Conservation (phyloP, 2,113 vertebrate genomes). For the Chunga burmeisteri region DNA sequence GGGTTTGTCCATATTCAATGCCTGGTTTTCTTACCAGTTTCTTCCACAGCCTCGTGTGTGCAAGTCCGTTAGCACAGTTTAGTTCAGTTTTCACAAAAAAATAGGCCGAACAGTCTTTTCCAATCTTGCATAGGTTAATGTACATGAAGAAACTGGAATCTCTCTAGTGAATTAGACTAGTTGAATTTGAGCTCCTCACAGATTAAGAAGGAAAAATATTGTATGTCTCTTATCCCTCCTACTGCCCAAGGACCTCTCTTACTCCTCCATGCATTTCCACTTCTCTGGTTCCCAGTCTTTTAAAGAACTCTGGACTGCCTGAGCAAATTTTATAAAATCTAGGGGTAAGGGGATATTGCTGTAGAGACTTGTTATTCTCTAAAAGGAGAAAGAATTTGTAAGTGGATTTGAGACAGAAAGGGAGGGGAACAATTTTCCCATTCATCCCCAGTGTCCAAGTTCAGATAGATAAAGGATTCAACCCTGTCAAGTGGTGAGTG, state of each 20-base stretch:
- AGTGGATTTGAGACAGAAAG: neutral
- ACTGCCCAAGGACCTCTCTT: neutral
- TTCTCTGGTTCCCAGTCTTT: neutral
- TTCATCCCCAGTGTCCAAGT: neutral
- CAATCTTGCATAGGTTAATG: neutral
- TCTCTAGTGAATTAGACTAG: neutral
- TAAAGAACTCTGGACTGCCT: neutral
- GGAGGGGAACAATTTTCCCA: neutral
- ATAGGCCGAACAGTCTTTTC: neutral
- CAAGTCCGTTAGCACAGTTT: neutral
- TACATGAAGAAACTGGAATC: neutral
- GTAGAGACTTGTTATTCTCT: neutral
- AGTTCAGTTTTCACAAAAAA: neutral
- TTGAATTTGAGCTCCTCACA: neutral
- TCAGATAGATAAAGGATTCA: conserved; percentile 6
- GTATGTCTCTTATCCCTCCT: neutral
- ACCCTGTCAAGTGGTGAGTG: neutral
- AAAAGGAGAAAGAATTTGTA: neutral
- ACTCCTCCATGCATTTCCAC: neutral
- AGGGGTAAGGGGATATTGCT: neutral
- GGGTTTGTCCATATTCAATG: neutral
- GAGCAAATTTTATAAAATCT: neutral
- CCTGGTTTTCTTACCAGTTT: neutral
- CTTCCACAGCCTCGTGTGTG: neutral
- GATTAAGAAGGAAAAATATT: neutral